Evolutionary conservation across 2,888 invertebrate species (phyloP).

Genomic region (Zonitis immaculata): DNA sequence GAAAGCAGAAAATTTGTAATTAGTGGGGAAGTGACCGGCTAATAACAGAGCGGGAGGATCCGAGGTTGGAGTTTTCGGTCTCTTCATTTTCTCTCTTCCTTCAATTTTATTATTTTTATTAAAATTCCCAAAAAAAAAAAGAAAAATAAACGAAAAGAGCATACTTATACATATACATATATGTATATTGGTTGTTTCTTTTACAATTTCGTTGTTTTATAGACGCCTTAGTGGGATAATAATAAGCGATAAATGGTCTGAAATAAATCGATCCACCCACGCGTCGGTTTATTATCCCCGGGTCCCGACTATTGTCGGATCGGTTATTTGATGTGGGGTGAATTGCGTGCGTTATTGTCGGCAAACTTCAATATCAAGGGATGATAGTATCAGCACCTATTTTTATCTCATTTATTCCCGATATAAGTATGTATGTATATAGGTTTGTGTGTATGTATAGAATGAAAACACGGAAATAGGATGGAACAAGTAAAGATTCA

Average conservation of each 20-base stretch:
- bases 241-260: slow-evolving; percentile 1
- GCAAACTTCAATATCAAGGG: slow-evolving; percentile 4
- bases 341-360: slow-evolving; percentile 6
- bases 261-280: slow-evolving; percentile 3
- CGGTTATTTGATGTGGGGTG: too few species aligned
- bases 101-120: slow-evolving; percentile 11
- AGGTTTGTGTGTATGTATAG: slow-evolving; percentile 3
- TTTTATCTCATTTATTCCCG: too few species aligned
- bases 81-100: slow-evolving; percentile 5
- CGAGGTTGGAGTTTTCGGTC: slow-evolving; percentile 1
- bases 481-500: slow-evolving; percentile 12
- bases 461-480: slow-evolving; percentile 15
- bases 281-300: slow-evolving; percentile 10
- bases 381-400: slow-evolving; percentile 2
- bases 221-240: too few species aligned
- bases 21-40: slow-evolving; percentile 13
- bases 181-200: slow-evolving; percentile 1
- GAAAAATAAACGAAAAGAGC: too few species aligned
- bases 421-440: too few species aligned
- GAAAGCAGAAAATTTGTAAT: slow-evolving; percentile 12
- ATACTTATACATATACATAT: too few species aligned
- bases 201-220: neutral
- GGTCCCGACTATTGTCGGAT: too few species aligned
- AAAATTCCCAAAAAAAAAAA: too few species aligned
- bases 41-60: slow-evolving; percentile 17